phyloP scores from a whole-genome alignment of 2,888 invertebrate species.

The Drosophila niveifrons region DNA sequence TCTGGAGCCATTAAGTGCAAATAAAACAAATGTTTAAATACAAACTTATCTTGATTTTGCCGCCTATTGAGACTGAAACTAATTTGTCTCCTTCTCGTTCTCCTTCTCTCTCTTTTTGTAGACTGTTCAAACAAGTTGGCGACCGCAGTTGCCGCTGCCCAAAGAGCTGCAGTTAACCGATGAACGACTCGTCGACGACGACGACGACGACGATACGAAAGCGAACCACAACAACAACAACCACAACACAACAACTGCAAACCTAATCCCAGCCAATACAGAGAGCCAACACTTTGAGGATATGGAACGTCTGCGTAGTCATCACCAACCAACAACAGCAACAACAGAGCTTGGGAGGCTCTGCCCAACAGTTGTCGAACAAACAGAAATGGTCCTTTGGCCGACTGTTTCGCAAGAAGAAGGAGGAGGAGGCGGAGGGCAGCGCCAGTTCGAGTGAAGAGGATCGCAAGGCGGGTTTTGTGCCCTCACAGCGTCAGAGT shows the following conservation, averaged over 20 bases:
- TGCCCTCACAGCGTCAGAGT: conserved; percentile 71
- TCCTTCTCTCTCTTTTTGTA: conserved; percentile 55
- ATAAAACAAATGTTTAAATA: conserved; percentile 63
- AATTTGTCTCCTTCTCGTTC: conserved; percentile 27
- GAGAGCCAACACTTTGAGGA: conserved; percentile 35
- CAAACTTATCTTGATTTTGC: conserved; percentile 62
- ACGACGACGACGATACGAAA: conserved; percentile 74
- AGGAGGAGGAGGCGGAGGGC: conserved; percentile 86
- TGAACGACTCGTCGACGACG: conserved; percentile 73
- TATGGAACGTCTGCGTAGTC: conserved; percentile 67
- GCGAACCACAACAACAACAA: conserved; percentile 76
- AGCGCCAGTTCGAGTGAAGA: conserved; percentile 85
- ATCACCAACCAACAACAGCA: conserved; percentile 28
- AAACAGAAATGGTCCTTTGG: conserved; percentile 92
- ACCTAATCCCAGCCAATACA: conserved; percentile 32
- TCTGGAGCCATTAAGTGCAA: conserved; percentile 52
- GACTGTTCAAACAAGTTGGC: conserved; percentile 86
- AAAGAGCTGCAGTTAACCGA: conserved; percentile 82
- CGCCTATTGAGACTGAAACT: conserved; percentile 39
- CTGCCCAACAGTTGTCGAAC: conserved; percentile 69
- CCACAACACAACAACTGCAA: conserved; percentile 74
- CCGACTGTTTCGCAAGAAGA: conserved; percentile 91
- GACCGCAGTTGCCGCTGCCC: conserved; percentile 85
- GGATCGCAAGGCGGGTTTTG: conserved; percentile 85
- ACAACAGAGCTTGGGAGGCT: conserved; percentile 49